Conservation (phyloP, 2,797 vertebrate species). For the Tiaroga cobitis region DNA sequence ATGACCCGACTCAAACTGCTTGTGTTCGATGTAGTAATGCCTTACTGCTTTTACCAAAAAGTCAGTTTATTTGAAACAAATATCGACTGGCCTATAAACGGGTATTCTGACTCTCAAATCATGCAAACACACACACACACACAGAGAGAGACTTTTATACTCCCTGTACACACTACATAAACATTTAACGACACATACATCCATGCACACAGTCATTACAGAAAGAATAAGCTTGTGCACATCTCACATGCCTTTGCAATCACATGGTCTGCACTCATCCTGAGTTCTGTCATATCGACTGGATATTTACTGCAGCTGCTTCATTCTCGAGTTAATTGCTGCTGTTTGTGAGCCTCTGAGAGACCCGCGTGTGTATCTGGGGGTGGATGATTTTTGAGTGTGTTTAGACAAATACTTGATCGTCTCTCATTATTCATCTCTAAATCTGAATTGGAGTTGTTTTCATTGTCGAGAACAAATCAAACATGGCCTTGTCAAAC, state of each 20-base stretch:
- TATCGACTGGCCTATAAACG: background rate
- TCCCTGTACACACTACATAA: background rate
- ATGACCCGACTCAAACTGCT: conserved; percentile 39
- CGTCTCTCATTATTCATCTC: conserved; percentile 30
- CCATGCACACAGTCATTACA: conserved; percentile 21
- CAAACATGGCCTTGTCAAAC: conserved; percentile 28
- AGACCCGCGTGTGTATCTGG: conserved; percentile 14
- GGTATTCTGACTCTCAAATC: background rate
- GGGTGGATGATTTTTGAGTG: conserved; percentile 29
- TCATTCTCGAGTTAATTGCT: conserved; percentile 50
- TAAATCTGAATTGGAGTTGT: conserved; percentile 35
- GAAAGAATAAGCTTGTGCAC: background rate
- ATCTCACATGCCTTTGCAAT: conserved; percentile 27
- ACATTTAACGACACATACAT: background rate
- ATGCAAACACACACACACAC: conserved; percentile 3
- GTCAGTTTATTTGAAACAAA: conserved; percentile 42
- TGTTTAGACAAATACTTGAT: conserved; percentile 43
- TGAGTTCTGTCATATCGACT: conserved; percentile 29
- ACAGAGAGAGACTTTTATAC: background rate
- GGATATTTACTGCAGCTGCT: conserved; percentile 30
- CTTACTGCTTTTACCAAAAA: conserved; percentile 43
- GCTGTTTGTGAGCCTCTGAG: conserved; percentile 30
- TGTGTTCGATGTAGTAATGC: conserved; percentile 38
- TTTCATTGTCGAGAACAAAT: conserved; percentile 38
- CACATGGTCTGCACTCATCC: background rate